phyloP scores from a whole-genome alignment of 2,888 invertebrate genomes.

The Stegophylla sp. region DNA sequence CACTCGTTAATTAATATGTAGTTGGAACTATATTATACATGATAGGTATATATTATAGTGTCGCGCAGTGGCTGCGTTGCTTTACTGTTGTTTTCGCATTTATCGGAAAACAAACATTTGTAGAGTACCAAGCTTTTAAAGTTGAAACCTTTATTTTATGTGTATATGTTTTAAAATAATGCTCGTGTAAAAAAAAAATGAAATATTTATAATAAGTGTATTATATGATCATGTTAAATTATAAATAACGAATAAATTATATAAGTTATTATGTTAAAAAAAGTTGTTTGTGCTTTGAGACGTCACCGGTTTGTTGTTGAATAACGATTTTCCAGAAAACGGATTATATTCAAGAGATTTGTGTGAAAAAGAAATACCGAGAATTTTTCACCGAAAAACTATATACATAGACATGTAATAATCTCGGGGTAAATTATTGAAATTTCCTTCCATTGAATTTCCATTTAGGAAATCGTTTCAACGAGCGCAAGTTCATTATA shows the following conservation, averaged over 20 bases:
- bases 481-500: no score
- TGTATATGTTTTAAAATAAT: background rate
- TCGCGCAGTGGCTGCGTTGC: slow-evolving; percentile 4
- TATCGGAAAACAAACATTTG: slow-evolving; percentile 48
- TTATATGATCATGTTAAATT: slow-evolving; percentile 21
- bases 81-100: slow-evolving; percentile 55
- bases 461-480: no score
- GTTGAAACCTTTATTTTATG: no score
- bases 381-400: no score
- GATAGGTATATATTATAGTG: no score
- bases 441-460: no score
- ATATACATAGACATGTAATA: no score
- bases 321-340: no score
- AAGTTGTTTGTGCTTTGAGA: background rate
- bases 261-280: background rate
- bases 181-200: background rate
- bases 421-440: no score
- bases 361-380: no score
- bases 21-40: slow-evolving; percentile 45
- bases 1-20: slow-evolving; percentile 47
- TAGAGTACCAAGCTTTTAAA: slow-evolving; percentile 37
- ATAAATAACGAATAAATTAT: slow-evolving; percentile 25
- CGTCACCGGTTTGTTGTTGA: no score
- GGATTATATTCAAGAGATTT: no score
- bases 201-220: background rate